phyloP scores from a whole-genome alignment of 1,140 invertebrate species.

The Dysdera silvatica region DNA sequence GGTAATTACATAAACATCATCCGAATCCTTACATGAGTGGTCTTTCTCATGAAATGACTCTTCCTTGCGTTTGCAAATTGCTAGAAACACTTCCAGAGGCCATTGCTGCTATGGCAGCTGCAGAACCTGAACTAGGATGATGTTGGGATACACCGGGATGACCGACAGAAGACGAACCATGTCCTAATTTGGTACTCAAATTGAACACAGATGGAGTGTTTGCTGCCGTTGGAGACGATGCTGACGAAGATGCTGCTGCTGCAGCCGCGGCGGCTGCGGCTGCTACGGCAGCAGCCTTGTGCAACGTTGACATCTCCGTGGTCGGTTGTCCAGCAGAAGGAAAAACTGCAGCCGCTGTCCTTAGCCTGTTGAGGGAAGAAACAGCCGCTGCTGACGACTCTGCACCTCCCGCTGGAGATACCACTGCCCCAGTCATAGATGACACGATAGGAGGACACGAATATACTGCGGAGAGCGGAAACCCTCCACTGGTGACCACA shows the following conservation, averaged over 20 bases:
- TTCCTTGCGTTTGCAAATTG: slow-evolving; percentile 9
- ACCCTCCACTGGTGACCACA: slow-evolving; percentile 17
- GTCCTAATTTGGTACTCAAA: background rate
- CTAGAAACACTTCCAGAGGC: slow-evolving; percentile 16
- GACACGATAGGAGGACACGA: slow-evolving; percentile 26
- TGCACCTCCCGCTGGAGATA: slow-evolving; percentile 13
- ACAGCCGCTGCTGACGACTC: slow-evolving; percentile 27
- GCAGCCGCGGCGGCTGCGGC: slow-evolving; percentile 13
- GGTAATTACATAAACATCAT: too few species aligned
- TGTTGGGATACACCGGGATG: background rate
- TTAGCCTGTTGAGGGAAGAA: slow-evolving; percentile 29
- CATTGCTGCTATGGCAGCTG: slow-evolving; percentile 22
- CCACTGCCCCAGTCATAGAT: background rate
- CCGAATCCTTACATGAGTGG: too few species aligned
- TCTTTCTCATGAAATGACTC: slow-evolving; percentile 22
- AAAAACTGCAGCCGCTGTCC: slow-evolving; percentile 32
- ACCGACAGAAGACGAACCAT: background rate
- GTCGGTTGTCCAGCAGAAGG: slow-evolving; percentile 17
- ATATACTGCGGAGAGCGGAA: slow-evolving; percentile 28
- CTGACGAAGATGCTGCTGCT: background rate
- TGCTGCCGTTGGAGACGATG: background rate
- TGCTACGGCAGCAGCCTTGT: slow-evolving; percentile 11
- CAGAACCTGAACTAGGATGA: slow-evolving; percentile 9
- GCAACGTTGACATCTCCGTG: slow-evolving; percentile 1
- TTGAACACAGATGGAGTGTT: slow-evolving; percentile 21